Evolutionary conservation across 2,113 vertebrate genomes (phyloP).

Genomic region (Rhabdornis inornatus): DNA sequence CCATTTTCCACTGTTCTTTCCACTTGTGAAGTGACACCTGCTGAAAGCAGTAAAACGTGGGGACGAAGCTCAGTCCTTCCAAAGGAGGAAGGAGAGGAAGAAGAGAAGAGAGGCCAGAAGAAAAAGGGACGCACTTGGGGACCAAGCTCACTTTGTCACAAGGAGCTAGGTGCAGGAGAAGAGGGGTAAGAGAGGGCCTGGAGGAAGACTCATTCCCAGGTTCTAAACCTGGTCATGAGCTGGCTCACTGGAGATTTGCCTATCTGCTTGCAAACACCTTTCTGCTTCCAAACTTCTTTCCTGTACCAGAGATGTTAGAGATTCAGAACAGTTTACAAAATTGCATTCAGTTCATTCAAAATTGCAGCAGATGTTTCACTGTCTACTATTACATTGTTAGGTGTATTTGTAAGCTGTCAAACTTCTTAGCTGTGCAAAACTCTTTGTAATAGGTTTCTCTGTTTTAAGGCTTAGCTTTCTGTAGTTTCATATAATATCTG

Average conservation of each 20-base stretch:
- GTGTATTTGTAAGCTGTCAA: not conserved
- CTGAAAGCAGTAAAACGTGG: slow-evolving; percentile 83
- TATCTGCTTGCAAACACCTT: not conserved
- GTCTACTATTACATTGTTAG: not conserved
- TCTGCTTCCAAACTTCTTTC: not conserved
- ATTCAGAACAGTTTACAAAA: not conserved
- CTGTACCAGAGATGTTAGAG: not conserved
- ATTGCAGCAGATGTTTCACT: too few relatives aligned
- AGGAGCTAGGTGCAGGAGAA: slow-evolving; percentile 82
- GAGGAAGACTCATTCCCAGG: not conserved
- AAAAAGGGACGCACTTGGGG: slow-evolving; percentile 87
- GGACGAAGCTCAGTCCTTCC: slow-evolving; percentile 77
- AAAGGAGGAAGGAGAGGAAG: slow-evolving; percentile 85
- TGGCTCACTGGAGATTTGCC: not conserved
- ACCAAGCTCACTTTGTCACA: slow-evolving; percentile 75
- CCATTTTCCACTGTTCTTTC: not conserved
- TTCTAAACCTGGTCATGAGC: not conserved
- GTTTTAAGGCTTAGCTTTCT: not conserved
- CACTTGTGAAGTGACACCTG: slow-evolving; percentile 82
- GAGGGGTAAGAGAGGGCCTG: slow-evolving; percentile 75
- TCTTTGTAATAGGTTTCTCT: not conserved
- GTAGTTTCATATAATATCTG: not conserved
- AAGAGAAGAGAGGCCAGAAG: slow-evolving; percentile 87
- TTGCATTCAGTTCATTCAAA: not conserved
- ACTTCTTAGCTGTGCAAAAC: not conserved